Percentiles rank a stretch among this genome's conserved stretches.
These are phyloP conservation scores for Leptopilina clavipes DNA, from an alignment of 1,140 invertebrate species.

Conservation along the genomic window DNA sequence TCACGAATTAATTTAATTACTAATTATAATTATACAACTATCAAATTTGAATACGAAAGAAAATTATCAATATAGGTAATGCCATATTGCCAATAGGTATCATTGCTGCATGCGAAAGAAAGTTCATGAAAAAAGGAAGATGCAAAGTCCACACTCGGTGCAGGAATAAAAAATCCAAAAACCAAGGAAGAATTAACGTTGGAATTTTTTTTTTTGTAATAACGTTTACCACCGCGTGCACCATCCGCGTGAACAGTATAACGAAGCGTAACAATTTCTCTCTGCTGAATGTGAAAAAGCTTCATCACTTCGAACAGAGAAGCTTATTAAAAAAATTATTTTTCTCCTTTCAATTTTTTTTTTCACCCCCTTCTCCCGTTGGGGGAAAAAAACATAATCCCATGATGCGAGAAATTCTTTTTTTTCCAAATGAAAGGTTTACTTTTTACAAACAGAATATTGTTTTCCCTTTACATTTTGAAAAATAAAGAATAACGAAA, in stretches of 20 bases:
- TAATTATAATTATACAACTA: too few species aligned
- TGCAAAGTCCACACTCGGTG: background rate
- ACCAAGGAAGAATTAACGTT: conserved; percentile 49
- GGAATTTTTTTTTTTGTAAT: conserved; percentile 63
- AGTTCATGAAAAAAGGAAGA: too few species aligned
- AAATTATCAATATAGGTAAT: background rate
- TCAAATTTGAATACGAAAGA: background rate
- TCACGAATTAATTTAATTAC: too few species aligned
- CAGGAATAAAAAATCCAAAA: background rate
- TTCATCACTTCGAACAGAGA: conserved; percentile 1
- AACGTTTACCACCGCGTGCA: conserved; percentile 45
- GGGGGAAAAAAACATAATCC: background rate
- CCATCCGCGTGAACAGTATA: conserved; percentile 13
- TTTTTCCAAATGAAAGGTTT: background rate
- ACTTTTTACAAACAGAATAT: background rate
- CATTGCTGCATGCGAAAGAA: too few species aligned
- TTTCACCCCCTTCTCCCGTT: background rate
- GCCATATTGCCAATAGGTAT: too few species aligned
- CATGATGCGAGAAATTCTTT: background rate
- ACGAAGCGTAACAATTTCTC: conserved; percentile 26
- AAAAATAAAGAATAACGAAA: too few species aligned
- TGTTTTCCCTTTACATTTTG: background rate
- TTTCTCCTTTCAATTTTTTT: background rate
- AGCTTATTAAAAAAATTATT: conserved; percentile 20
- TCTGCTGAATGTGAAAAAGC: conserved; percentile 21